phyloP scores from a whole-genome alignment of 2,888 invertebrate species.

The Ophion ventricosus region DNA sequence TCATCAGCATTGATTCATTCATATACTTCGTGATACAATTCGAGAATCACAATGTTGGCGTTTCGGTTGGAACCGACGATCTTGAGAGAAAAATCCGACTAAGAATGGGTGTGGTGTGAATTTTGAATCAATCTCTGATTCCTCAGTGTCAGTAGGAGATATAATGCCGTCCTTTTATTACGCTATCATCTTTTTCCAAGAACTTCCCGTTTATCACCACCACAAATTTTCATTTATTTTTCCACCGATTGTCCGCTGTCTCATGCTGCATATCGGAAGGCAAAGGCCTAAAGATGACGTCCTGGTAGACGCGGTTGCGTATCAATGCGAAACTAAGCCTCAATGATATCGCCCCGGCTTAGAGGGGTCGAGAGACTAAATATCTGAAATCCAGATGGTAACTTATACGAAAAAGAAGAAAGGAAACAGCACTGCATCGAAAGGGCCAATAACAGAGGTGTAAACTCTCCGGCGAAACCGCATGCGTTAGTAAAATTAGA shows the following conservation, averaged over 20 bases:
- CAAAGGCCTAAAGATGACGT: not conserved
- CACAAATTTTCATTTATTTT: no score
- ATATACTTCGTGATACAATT: not conserved
- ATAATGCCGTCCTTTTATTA: no score
- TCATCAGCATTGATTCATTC: not conserved
- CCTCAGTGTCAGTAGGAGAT: no score
- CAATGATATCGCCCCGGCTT: conserved; percentile 32
- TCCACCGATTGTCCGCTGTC: not conserved
- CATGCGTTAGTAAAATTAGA: conserved; percentile 60
- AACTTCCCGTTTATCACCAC: not conserved
- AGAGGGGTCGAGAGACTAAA: conserved; percentile 14
- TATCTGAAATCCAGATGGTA: conserved; percentile 41
- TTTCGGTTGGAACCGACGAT: not conserved
- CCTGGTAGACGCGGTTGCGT: conserved; percentile 10
- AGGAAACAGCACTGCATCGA: conserved; percentile 35
- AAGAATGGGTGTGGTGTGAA: not conserved
- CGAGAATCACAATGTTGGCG: not conserved
- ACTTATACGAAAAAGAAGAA: conserved; percentile 38
- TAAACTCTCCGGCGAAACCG: conserved; percentile 55
- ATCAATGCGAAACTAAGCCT: conserved; percentile 41
- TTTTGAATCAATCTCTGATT: no score
- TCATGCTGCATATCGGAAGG: not conserved
- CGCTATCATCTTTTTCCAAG: not conserved
- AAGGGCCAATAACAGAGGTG: conserved; percentile 37
- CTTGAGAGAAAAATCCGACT: not conserved